Evolutionary conservation across 1,140 invertebrate species (phyloP).

Genomic region (Bombus soroeensis): DNA sequence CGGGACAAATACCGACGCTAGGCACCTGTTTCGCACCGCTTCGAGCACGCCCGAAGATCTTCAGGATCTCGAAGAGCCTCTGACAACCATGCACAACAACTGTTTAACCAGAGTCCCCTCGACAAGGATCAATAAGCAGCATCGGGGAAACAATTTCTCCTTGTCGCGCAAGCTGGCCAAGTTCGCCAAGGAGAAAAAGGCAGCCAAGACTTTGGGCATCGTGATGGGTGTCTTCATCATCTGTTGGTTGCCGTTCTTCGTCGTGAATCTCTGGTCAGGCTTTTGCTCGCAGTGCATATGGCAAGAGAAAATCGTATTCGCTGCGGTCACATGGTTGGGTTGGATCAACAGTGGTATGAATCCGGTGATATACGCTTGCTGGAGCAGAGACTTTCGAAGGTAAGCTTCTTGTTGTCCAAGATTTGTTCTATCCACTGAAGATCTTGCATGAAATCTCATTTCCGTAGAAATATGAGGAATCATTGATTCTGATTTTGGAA

Average conservation of each 20-base stretch:
- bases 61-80: constrained; percentile 86
- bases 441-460: not conserved
- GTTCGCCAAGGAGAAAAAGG: constrained; percentile 97
- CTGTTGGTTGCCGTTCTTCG: constrained; percentile 99
- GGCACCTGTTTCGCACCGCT: constrained; percentile 83
- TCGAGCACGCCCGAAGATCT: constrained; percentile 87
- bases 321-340: constrained; percentile 98
- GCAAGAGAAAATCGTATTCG: constrained; percentile 94
- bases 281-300: constrained; percentile 94
- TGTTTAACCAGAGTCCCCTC: constrained; percentile 86
- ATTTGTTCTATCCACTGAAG: not conserved
- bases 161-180: constrained; percentile 94
- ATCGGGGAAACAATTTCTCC: constrained; percentile 92
- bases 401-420: constrained; percentile 81
- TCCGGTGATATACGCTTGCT: constrained; percentile 98
- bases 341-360: constrained; percentile 99
- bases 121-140: constrained; percentile 78
- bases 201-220: constrained; percentile 96
- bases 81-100: constrained; percentile 89
- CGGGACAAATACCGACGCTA: constrained; percentile 81
- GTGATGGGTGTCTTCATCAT: constrained; percentile 99
- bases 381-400: constrained; percentile 97
- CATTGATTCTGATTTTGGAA: no score
- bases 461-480: not conserved
- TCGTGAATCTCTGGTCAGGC: constrained; percentile 96